phyloP scores from a whole-genome alignment of 2,888 invertebrate genomes.

The Lithophane socia region DNA sequence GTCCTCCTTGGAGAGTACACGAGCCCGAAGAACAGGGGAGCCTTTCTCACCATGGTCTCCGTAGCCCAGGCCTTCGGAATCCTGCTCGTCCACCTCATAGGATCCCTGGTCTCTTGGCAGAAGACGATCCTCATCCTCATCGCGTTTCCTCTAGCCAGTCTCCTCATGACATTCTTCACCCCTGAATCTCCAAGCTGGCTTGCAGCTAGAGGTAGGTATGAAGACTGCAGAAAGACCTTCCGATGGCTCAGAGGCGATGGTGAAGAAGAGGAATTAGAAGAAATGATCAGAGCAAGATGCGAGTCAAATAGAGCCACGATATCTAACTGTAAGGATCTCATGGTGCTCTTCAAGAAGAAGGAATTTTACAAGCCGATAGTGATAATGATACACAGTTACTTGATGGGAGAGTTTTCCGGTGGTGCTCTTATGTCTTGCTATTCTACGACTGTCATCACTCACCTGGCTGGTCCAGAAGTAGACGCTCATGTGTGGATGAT shows the following conservation, averaged over 20 bases:
- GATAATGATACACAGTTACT: conserved; percentile 90
- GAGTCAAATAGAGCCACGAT: conserved; percentile 61
- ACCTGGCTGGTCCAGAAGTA: conserved; percentile 87
- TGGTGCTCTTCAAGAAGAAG: conserved; percentile 73
- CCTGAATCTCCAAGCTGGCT: conserved; percentile 93
- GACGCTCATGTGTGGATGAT: conserved; percentile 91
- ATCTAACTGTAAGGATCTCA: conserved; percentile 50
- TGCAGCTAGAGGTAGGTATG: conserved; percentile 87
- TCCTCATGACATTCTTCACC: conserved; percentile 79
- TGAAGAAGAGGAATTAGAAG: conserved; percentile 81
- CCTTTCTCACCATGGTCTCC: conserved; percentile 90
- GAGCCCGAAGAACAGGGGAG: conserved; percentile 91
- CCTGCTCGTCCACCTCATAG: conserved; percentile 91
- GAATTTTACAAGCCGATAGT: conserved; percentile 90
- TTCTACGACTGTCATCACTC: conserved; percentile 90
- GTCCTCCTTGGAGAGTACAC: conserved; percentile 90
- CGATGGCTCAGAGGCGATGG: conserved; percentile 90
- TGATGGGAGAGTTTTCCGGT: conserved; percentile 91
- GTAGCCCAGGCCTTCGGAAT: conserved; percentile 91
- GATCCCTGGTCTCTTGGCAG: conserved; percentile 90
- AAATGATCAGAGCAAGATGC: conserved; percentile 77
- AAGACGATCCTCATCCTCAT: conserved; percentile 87
- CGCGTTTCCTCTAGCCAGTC: conserved; percentile 83
- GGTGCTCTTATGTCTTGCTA: conserved; percentile 92
- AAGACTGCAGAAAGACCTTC: conserved; percentile 89